Conservation (phyloP, 2,888 invertebrate genomes). For the Steromphala cineraria region DNA sequence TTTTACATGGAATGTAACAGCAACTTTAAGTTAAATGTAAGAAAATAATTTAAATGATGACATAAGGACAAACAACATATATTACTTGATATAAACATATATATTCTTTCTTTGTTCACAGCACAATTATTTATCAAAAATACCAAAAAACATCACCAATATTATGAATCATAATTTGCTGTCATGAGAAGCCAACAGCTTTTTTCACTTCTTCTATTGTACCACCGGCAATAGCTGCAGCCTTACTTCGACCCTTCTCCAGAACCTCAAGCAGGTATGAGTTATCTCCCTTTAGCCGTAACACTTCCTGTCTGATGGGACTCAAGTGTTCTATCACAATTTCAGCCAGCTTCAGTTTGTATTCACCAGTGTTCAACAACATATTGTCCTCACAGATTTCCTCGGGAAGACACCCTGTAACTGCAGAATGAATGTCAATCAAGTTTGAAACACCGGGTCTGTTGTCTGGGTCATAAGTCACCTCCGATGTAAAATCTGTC, state of each 20-base stretch:
- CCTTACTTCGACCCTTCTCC: slow-evolving; percentile 81
- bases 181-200: slow-evolving; percentile 78
- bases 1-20: too few relatives aligned
- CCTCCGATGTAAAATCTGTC: slow-evolving; percentile 89
- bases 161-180: slow-evolving; percentile 80
- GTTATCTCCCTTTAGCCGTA: slow-evolving; percentile 79
- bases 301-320: slow-evolving; percentile 82
- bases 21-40: too few relatives aligned
- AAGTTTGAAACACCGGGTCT: slow-evolving; percentile 94
- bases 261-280: slow-evolving; percentile 82
- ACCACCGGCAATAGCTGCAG: slow-evolving; percentile 80
- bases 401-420: slow-evolving; percentile 82
- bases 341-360: slow-evolving; percentile 85
- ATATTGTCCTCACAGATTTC: slow-evolving; percentile 83
- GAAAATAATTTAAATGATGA: too few relatives aligned
- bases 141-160: too few relatives aligned
- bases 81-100: too few relatives aligned
- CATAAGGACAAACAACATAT: too few relatives aligned
- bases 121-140: too few relatives aligned
- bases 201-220: slow-evolving; percentile 82
- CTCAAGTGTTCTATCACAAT: slow-evolving; percentile 82
- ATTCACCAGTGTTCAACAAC: slow-evolving; percentile 85
- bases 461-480: slow-evolving; percentile 86
- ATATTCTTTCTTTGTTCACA: too few relatives aligned
- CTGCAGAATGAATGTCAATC: slow-evolving; percentile 86